Evolutionary conservation across 2,888 invertebrate genomes (phyloP).

Genomic region (Crocallis elinguaria): DNA sequence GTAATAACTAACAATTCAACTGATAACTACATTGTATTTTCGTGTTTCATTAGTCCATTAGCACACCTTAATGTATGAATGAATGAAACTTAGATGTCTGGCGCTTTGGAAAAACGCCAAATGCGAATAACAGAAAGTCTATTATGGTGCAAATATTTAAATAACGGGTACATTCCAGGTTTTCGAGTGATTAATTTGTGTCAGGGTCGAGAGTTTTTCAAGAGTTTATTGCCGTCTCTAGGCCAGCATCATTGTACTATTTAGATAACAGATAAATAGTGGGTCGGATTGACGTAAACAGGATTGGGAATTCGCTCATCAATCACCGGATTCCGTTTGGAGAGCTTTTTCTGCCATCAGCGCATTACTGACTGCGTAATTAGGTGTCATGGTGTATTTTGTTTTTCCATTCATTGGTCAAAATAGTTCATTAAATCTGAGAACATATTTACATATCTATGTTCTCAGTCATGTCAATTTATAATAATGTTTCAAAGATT

Average conservation of each 20-base stretch:
- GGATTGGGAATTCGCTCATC: slow-evolving; percentile 34
- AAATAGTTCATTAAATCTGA: no score
- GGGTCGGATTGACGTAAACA: slow-evolving; percentile 44
- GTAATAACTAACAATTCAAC: slow-evolving; percentile 11
- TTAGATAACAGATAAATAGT: slow-evolving; percentile 57
- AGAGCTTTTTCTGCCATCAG: slow-evolving; percentile 25
- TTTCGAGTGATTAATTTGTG: slow-evolving; percentile 58
- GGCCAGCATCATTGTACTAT: slow-evolving; percentile 56
- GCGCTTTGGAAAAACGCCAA: slow-evolving; percentile 65
- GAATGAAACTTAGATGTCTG: slow-evolving; percentile 56
- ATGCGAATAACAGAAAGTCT: slow-evolving; percentile 61
- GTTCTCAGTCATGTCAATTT: no score
- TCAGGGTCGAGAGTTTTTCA: slow-evolving; percentile 63
- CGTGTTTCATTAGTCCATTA: slow-evolving; percentile 25
- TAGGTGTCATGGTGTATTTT: slow-evolving; percentile 3
- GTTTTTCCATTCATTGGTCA: background rate
- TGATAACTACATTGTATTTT: slow-evolving; percentile 31
- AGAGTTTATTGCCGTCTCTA: slow-evolving; percentile 64
- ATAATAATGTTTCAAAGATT: no score
- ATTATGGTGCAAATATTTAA: slow-evolving; percentile 57
- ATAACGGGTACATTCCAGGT: slow-evolving; percentile 48
- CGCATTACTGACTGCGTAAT: slow-evolving; percentile 11
- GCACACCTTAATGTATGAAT: slow-evolving; percentile 48
- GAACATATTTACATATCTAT: no score
- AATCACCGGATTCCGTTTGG: slow-evolving; percentile 15